These are phyloP conservation scores for Ophioderma brevispina DNA, from an alignment of 35 echinoderm and acorn worm species.

Conservation along the genomic window DNA sequence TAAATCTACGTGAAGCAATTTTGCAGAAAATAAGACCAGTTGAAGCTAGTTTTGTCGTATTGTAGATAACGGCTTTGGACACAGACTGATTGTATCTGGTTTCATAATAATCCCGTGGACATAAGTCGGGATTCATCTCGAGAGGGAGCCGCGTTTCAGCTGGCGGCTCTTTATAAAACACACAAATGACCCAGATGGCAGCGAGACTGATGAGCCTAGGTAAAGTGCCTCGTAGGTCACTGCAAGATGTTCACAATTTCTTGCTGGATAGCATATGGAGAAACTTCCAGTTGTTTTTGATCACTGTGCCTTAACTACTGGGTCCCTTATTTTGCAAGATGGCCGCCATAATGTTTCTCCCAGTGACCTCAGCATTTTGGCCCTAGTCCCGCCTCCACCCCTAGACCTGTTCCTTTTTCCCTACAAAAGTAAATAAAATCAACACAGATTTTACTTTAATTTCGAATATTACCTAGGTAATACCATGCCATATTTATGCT, in stretches of 20 bases:
- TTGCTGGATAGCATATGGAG: not conserved
- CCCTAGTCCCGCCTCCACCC: too few species aligned
- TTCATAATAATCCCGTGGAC: not conserved
- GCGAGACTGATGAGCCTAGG: not conserved
- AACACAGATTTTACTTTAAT: too few species aligned
- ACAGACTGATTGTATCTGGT: not conserved
- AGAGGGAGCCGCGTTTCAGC: too few species aligned
- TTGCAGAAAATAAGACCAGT: too few species aligned
- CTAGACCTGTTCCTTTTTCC: too few species aligned
- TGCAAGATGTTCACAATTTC: not conserved
- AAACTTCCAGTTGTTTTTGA: not conserved
- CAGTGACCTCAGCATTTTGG: not conserved
- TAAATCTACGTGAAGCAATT: too few species aligned
- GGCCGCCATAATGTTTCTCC: not conserved
- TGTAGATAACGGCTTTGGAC: not conserved
- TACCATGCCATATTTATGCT: too few species aligned
- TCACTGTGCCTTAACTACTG: not conserved
- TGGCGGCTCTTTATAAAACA: too few species aligned
- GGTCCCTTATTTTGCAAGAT: not conserved
- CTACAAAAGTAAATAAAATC: too few species aligned
- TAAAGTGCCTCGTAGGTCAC: not conserved
- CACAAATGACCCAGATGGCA: not conserved
- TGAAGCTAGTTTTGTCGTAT: too few species aligned
- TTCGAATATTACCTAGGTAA: too few species aligned
- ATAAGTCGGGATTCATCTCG: too few species aligned